These are phyloP conservation scores for Sula dactylatra DNA, from an alignment of 2,113 vertebrate species.

Conservation along the genomic window DNA sequence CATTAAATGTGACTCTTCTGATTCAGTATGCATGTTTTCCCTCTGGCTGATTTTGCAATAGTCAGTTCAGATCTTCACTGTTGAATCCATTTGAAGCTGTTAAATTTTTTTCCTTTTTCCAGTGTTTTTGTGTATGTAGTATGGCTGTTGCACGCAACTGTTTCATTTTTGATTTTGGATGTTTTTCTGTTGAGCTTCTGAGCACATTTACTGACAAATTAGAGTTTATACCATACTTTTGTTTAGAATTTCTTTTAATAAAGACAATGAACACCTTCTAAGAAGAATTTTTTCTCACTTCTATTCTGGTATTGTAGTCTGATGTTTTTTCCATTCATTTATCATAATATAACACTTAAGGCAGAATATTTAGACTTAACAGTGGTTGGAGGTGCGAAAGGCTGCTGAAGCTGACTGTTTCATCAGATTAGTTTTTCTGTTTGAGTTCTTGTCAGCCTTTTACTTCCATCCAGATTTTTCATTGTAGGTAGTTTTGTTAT, in stretches of 20 bases:
- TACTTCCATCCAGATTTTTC: background rate
- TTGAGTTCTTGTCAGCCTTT: background rate
- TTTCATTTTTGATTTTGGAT: background rate
- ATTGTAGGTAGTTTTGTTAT: background rate
- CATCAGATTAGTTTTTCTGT: background rate
- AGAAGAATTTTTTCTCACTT: background rate
- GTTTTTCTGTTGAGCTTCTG: background rate
- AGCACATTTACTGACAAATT: background rate
- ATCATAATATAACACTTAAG: background rate
- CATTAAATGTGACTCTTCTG: background rate
- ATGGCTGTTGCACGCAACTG: background rate
- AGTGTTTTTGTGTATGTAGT: background rate
- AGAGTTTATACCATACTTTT: background rate
- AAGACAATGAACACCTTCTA: background rate
- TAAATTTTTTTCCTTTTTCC: background rate
- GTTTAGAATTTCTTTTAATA: background rate
- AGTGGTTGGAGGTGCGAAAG: background rate
- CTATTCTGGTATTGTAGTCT: background rate
- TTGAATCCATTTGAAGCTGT: background rate
- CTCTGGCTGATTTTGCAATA: background rate
- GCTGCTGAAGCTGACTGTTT: background rate
- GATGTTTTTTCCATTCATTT: background rate
- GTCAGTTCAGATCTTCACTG: background rate
- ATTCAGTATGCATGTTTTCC: background rate
- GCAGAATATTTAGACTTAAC: background rate